Evolutionary conservation across 1,140 invertebrate species (phyloP), one percentile per base, ranked within the genome.

Genomic region (Mactra quadrangularis): DNA sequence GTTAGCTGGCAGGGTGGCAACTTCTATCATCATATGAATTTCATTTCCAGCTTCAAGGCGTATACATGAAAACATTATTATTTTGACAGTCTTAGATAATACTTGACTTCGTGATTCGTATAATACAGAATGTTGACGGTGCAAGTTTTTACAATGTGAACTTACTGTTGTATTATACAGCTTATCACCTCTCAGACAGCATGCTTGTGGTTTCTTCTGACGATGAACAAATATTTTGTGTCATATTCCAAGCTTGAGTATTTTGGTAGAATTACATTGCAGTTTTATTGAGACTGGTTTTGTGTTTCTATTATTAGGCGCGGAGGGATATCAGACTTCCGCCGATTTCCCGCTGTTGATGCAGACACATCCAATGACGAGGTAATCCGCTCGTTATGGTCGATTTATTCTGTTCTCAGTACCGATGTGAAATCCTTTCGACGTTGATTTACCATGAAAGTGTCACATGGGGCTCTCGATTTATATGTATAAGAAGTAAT

Each of bases 391-490:
- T 17, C 11, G 41, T 27, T 31, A 68, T 25, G 45, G 1, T 1
- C 64, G 41, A 68, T 68, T 68, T 68, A 50, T 27, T 38, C 41
- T 25, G 29, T 31, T 38, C 31, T 13, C 31, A 41, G 29, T 25
- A 11, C 7, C 19, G 7, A 25, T 25, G 29, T 29, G 64, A 50
- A 68, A 11, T 68, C 45, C 29, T 29, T 68, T 68, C 41, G 47
- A 27, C 41, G 41, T n/a, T 50, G 45, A 68, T 68, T 50, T 68
- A 68, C 64, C 64, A 25, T 50, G 64, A 68, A 68, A 68, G 64
- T 68, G 64, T 68, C 64, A 68, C 17, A 50, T 50, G 25, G 64
- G 29, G 64, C 25, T 68, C 47, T 15, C 17, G 25, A 68, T n/a
- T 27, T 3, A 13, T 45, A 52, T 31, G 41, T 50, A 52, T 41